Conservation (phyloP, 2,888 invertebrate genomes). For the Panzeria rudis region DNA sequence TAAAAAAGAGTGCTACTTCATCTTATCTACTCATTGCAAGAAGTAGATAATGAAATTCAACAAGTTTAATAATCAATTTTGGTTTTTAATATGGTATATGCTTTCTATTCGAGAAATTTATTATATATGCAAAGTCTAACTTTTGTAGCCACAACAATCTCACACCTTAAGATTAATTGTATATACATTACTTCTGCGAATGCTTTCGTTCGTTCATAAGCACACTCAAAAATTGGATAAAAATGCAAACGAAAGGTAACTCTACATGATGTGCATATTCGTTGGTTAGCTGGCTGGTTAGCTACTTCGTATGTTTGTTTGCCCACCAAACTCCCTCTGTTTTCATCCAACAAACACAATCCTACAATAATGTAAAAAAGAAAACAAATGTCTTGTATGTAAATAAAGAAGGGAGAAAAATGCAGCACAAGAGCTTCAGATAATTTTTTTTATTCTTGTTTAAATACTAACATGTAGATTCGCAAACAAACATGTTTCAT, state of each 20-base stretch:
- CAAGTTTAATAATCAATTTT: no score
- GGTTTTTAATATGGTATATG: no score
- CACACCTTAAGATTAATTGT: no score
- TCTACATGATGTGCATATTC: slow-evolving; percentile 44
- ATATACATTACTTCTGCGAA: background rate
- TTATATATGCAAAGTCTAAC: no score
- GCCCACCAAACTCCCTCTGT: background rate
- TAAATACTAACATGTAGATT: slow-evolving; percentile 43
- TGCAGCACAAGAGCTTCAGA: slow-evolving; percentile 31
- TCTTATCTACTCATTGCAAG: no score
- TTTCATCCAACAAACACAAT: background rate
- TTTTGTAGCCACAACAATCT: no score
- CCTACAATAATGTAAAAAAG: slow-evolving; percentile 21
- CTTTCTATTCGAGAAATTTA: no score
- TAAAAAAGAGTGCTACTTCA: no score
- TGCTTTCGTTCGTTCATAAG: background rate
- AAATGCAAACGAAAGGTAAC: slow-evolving; percentile 45
- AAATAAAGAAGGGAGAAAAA: slow-evolving; percentile 42
- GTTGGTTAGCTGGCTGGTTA: slow-evolving; percentile 25
- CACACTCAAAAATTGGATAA: background rate
- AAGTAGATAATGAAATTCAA: no score
- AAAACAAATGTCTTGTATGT: slow-evolving; percentile 61
- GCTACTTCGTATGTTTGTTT: background rate
- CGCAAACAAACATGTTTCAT: slow-evolving; percentile 26
- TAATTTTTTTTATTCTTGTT: slow-evolving; percentile 44